Evolutionary conservation across 2,888 invertebrate species (phyloP).

Genomic region (Dasypolia templi): DNA sequence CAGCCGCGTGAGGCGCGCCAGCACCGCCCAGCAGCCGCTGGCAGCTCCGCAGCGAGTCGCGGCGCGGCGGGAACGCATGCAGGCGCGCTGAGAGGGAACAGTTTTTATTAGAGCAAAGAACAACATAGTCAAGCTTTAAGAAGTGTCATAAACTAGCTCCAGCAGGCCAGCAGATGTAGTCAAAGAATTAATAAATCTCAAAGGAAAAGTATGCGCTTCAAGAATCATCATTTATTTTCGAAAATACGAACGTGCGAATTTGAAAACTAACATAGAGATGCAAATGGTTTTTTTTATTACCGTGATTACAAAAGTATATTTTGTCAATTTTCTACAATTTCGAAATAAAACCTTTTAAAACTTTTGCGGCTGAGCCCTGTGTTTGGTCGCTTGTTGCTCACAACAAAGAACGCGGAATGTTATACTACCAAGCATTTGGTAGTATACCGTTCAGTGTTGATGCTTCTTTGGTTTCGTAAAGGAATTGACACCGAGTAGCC

Average conservation of each 20-base stretch:
- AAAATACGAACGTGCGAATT: not conserved
- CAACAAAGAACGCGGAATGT: too few relatives aligned
- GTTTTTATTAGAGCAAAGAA: not conserved
- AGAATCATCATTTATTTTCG: not conserved
- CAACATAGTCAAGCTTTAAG: not conserved
- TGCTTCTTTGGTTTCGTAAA: too few relatives aligned
- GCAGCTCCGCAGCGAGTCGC: conserved; percentile 75
- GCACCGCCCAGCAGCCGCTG: conserved; percentile 82
- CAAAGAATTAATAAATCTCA: not conserved
- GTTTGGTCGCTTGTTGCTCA: too few relatives aligned
- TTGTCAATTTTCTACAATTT: not conserved
- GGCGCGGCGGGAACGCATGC: conserved; percentile 71
- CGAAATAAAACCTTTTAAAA: not conserved
- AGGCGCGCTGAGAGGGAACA: conserved; percentile 71
- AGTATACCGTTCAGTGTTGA: too few relatives aligned
- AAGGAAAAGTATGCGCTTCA: not conserved
- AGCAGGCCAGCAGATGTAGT: not conserved
- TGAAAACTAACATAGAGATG: not conserved
- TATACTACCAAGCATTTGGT: too few relatives aligned
- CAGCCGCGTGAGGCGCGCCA: conserved; percentile 81
- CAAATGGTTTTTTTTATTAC: not conserved
- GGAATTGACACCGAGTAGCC: too few relatives aligned
- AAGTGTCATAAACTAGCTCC: not conserved
- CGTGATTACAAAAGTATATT: too few relatives aligned
- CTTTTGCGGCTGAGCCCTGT: too few relatives aligned